Conservation (phyloP, 2,113 vertebrate genomes). For the Scomber scombrus region DNA sequence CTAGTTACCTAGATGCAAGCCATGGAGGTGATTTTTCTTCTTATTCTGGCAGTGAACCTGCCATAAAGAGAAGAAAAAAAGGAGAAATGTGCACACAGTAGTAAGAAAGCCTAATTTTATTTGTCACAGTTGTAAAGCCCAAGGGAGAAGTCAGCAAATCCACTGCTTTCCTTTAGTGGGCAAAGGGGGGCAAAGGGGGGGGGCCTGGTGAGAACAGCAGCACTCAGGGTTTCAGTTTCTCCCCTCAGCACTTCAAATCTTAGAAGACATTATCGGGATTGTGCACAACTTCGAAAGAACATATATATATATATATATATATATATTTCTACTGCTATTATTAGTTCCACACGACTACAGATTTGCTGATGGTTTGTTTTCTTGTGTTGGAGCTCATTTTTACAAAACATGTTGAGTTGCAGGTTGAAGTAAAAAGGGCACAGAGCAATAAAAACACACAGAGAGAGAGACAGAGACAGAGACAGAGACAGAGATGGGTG, state of each 20-base stretch:
- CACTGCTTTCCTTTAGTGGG: constrained; percentile 27
- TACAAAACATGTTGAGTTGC: constrained; percentile 6
- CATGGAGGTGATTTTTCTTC: constrained; percentile 32
- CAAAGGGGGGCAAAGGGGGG: constrained; percentile 11
- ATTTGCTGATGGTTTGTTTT: constrained; percentile 74
- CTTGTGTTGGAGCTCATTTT: constrained; percentile 5
- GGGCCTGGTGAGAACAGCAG: constrained; percentile 36
- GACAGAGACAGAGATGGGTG: constrained; percentile 5
- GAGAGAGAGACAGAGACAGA: background rate
- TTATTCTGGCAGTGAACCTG: constrained; percentile 23
- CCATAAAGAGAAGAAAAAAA: constrained; percentile 24
- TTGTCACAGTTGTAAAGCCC: constrained; percentile 35
- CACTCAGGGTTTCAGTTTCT: constrained; percentile 37
- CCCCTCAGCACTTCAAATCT: constrained; percentile 66
- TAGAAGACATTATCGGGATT: constrained; percentile 58
- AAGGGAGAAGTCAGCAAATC: constrained; percentile 51
- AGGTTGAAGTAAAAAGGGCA: constrained; percentile 17
- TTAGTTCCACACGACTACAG: constrained; percentile 43
- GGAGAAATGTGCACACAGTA: background rate
- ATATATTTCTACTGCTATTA: constrained; percentile 14
- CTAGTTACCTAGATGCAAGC: constrained; percentile 44
- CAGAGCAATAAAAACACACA: background rate
- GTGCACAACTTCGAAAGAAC: constrained; percentile 67
- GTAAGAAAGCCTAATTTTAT: constrained; percentile 48
- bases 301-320: constrained; percentile 39